These are phyloP conservation scores for Tiliqua scincoides DNA, from an alignment of 2,113 vertebrate genomes.

Conservation along the genomic window DNA sequence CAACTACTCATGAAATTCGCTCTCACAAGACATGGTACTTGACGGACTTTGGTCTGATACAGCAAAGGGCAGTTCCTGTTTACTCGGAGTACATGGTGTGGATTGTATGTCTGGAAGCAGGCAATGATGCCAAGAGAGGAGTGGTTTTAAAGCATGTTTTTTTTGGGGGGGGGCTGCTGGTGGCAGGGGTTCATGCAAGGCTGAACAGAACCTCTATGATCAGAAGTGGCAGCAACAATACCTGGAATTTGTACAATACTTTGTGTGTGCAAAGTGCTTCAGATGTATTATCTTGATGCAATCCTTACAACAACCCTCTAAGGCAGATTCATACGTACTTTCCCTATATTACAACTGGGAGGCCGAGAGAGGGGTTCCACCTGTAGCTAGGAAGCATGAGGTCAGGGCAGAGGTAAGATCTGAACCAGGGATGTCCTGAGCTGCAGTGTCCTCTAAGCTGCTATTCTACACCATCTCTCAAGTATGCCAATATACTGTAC, in stretches of 20 bases:
- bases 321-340: not conserved
- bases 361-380: not conserved
- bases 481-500: too few species aligned
- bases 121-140: too few species aligned
- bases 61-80: not conserved
- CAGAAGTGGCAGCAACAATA: not conserved
- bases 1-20: not conserved
- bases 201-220: not conserved
- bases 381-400: not conserved
- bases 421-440: not conserved
- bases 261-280: not conserved
- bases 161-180: too few species aligned
- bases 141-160: not conserved
- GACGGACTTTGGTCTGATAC: too few species aligned
- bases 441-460: too few species aligned
- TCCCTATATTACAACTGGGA: not conserved
- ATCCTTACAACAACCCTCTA: not conserved
- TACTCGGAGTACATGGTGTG: not conserved
- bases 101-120: not conserved
- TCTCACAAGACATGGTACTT: too few species aligned
- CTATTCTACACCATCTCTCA: not conserved
- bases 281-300: not conserved
- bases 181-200: not conserved
- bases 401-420: not conserved
- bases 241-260: not conserved